Evolutionary conservation across 2,113 vertebrate genomes (phyloP), one percentile per base, ranked within the genome.

Genomic region (Notothenia rossii): DNA sequence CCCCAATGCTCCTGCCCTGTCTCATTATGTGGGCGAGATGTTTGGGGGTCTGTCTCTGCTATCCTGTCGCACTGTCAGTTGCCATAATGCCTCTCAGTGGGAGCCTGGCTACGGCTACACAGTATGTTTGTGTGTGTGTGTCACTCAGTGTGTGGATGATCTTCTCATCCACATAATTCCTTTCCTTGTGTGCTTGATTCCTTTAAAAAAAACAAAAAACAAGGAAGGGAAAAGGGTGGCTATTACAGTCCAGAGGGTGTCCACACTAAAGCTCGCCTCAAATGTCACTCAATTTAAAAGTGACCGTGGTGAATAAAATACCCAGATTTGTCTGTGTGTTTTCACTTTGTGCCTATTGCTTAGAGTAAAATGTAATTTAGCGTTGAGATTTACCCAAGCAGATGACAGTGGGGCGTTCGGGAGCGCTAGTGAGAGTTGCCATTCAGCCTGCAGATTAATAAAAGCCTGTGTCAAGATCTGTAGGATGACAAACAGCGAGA

Each of bases 1-100:
- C 82, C 81, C 61, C 75, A 75, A 22, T 22, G 86, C 79, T 89
- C 86, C 88, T 91, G 89, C 78, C 86, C 92, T 79, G 87, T 91
- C 94, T 95, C 91, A 92, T 95, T 94, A 95, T 87, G 82, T 87
- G 85, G 89, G 87, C 64, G 85, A 93, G 85, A 88, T 92, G 91
- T 93, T 94, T 93, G 91, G 85, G 89, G 89, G 85, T 87, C 86
- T 91, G 87, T 84, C 75, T 89, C 86, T 83, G 84, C 84, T 75
- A 83, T 82, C 75, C 84, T 89, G 88, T 91, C 86, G 75, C 76
- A 75, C 85, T 93, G 92, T 93, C 94, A 93, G 91, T 81, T 50
- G 77, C 81, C 89, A 90, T 91, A 93, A 93, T 85, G 88, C 76
- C 83, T 87, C 91, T 90, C 91, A 84, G 83, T 84, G 86, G 92